These are phyloP conservation scores for Machimus atricapillus DNA, from an alignment of 2,888 invertebrate species.

Conservation along the genomic window DNA sequence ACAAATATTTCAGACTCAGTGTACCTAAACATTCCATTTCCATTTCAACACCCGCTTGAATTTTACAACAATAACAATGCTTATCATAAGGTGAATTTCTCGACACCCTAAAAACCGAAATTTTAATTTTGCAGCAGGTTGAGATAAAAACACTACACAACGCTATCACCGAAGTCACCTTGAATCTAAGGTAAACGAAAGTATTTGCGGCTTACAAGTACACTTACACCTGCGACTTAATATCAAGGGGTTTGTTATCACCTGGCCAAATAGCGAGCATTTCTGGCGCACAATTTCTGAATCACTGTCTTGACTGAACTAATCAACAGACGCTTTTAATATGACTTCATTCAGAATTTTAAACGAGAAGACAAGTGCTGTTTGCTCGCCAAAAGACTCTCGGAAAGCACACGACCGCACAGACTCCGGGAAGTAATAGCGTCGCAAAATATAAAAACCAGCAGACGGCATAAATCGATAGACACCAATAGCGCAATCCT, in stretches of 20 bases:
- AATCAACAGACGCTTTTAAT: background rate
- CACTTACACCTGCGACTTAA: background rate
- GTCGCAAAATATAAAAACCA: slow-evolving; percentile 1
- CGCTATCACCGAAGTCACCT: background rate
- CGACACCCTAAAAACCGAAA: background rate
- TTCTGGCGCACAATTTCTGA: background rate
- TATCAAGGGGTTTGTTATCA: background rate
- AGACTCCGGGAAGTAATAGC: background rate
- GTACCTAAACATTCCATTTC: background rate
- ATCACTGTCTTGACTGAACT: background rate
- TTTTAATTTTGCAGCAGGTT: background rate
- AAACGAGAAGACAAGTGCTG: background rate
- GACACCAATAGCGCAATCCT: background rate
- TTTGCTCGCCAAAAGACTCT: background rate
- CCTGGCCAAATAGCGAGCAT: background rate
- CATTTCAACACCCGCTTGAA: background rate
- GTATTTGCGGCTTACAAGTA: background rate
- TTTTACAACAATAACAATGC: background rate
- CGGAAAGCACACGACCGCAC: background rate
- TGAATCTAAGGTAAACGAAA: background rate
- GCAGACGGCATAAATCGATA: slow-evolving; percentile 16
- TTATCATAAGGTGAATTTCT: background rate
- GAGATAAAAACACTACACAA: background rate
- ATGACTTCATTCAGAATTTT: background rate
- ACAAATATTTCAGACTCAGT: background rate